These are phyloP conservation scores for Eublepharis macularius DNA, from an alignment of 2,113 vertebrate species.

Conservation along the genomic window DNA sequence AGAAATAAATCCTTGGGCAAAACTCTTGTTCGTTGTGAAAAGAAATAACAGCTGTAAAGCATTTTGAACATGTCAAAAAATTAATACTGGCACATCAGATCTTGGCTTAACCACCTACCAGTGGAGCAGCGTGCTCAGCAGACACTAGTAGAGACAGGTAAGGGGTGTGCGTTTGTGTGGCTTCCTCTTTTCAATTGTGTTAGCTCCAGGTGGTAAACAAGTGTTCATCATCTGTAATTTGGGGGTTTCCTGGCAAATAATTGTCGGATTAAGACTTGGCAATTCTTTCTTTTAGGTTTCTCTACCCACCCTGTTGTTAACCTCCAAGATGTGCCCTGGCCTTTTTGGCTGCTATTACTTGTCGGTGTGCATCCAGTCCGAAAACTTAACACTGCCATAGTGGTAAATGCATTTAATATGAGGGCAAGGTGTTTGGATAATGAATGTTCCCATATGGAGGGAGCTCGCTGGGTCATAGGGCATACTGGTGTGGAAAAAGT, in stretches of 20 bases:
- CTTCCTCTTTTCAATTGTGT: not conserved
- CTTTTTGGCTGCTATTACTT: not conserved
- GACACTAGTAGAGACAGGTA: not conserved
- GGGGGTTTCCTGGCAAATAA: constrained; percentile 26
- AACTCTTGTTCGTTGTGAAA: not conserved
- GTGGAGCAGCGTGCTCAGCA: not conserved
- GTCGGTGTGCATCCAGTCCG: not conserved
- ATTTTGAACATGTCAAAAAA: not conserved
- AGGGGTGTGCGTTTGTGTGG: not conserved
- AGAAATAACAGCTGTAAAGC: not conserved
- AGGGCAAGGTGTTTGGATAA: not conserved
- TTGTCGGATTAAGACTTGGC: not conserved
- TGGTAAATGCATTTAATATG: not conserved
- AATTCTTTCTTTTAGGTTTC: not conserved
- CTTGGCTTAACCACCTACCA: too few relatives aligned
- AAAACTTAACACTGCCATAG: not conserved
- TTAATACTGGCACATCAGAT: not conserved
- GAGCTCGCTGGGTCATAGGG: accelerated
- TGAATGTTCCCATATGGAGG: accelerated
- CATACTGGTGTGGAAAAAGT: accelerated
- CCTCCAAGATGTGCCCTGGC: not conserved
- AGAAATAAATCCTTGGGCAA: not conserved
- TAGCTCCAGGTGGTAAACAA: not conserved
- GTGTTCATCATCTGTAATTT: not conserved
- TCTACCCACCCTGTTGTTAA: not conserved